Percentiles rank a stretch among this genome's conserved stretches.
Conservation (phyloP, 2,888 invertebrate genomes). For the Agrochola macilenta region DNA sequence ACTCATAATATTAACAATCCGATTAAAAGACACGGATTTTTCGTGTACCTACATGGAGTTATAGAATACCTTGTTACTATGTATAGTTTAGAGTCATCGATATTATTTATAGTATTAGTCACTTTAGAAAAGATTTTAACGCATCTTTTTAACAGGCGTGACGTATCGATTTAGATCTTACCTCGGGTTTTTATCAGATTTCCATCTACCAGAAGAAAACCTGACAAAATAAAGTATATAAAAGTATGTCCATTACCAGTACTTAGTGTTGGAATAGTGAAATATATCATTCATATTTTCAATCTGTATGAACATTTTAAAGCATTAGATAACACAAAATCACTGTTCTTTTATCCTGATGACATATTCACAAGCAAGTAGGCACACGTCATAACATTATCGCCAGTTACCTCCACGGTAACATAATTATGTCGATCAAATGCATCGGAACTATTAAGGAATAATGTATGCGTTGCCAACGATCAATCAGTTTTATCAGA, state of each 20-base stretch:
- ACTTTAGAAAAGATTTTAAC: background rate
- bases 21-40: constrained; percentile 22
- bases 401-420: background rate
- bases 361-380: background rate
- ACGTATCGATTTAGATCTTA: constrained; percentile 1
- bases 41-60: background rate
- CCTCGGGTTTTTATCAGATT: background rate
- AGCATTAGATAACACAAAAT: background rate
- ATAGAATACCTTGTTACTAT: constrained; percentile 2
- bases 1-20: constrained; percentile 27
- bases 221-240: no score
- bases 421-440: constrained; percentile 39
- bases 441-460: constrained; percentile 29
- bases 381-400: background rate
- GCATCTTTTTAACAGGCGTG: background rate
- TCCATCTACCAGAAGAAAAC: background rate
- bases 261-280: background rate
- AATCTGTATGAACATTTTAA: background rate
- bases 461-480: constrained; percentile 28
- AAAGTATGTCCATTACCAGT: background rate
- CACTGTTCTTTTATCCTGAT: background rate
- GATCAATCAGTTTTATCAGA: constrained; percentile 41
- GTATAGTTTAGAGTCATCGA: background rate
- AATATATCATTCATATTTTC: background rate
- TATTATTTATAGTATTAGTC: constrained; percentile 12